Percentiles rank a stretch among this genome's conserved stretches.
Evolutionary conservation across 2,113 vertebrate genomes (phyloP).

Genomic region (Ciconia boyciana): DNA sequence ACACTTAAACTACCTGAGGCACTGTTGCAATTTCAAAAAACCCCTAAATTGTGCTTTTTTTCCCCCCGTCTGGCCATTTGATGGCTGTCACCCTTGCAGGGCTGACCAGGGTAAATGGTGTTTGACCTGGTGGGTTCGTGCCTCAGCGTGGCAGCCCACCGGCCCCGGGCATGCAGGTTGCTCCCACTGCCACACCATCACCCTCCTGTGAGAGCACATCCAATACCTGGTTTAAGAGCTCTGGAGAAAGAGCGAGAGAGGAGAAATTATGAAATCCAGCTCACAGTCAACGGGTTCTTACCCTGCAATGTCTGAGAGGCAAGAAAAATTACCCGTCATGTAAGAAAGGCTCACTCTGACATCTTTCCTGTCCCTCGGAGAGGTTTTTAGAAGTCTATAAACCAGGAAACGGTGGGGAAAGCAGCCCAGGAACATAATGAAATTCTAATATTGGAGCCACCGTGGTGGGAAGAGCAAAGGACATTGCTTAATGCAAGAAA

Average conservation of each 20-base stretch:
- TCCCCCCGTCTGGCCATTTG: background rate
- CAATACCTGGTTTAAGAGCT: background rate
- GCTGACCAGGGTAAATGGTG: background rate
- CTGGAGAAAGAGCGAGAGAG: background rate
- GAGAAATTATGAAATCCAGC: background rate
- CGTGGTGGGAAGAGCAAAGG: constrained; percentile 14
- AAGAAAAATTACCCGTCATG: background rate
- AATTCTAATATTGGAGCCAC: background rate
- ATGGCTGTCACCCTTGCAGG: background rate
- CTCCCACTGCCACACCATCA: background rate
- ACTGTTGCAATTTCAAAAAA: background rate
- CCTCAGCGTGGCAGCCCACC: fast-evolving
- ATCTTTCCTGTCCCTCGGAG: background rate
- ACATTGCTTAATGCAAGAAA: constrained; percentile 6
- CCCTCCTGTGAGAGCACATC: background rate
- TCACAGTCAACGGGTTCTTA: background rate
- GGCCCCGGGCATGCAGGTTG: background rate
- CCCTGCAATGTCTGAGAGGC: background rate
- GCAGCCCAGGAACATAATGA: constrained; percentile 3
- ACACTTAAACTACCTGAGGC: background rate
- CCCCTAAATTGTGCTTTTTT: background rate
- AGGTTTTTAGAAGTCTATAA: background rate
- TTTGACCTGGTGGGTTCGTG: background rate
- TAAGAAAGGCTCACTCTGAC: fast-evolving
- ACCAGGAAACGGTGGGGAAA: background rate